Evolutionary conservation across 2,113 vertebrate species (phyloP).

Genomic region (Gorsachius goisagi): DNA sequence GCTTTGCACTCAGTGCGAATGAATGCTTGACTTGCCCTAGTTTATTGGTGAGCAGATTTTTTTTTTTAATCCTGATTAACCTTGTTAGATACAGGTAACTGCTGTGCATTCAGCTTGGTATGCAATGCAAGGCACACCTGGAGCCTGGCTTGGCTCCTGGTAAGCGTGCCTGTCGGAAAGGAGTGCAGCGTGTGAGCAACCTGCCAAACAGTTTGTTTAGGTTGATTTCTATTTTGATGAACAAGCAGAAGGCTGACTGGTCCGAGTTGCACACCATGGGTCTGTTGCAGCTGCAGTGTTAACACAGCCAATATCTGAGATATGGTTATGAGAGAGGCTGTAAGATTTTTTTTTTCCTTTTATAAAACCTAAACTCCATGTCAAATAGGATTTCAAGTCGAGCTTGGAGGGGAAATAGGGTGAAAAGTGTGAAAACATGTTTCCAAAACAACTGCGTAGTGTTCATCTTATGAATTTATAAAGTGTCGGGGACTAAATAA

Average conservation of each 20-base stretch:
- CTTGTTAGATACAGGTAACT: neutral
- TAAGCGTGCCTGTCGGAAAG: neutral
- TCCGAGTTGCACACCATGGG: neutral
- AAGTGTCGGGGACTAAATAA: neutral
- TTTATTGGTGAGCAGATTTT: neutral
- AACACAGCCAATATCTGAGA: neutral
- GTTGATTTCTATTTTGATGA: neutral
- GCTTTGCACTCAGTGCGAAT: neutral
- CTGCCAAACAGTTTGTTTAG: neutral
- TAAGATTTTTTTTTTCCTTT: neutral
- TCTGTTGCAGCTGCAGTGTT: neutral
- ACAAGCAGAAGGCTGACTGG: neutral
- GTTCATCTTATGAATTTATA: neutral
- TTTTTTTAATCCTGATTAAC: neutral
- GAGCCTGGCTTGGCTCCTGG: neutral
- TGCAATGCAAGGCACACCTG: rapidly evolving
- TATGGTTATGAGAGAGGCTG: neutral
- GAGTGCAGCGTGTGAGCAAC: neutral
- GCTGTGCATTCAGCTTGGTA: neutral
- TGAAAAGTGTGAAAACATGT: neutral
- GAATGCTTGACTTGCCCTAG: neutral
- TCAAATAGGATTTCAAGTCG: neutral
- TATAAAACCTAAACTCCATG: neutral
- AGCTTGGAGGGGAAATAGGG: neutral
- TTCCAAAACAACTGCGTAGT: neutral